A percentile compares a stretch with the other conserved stretches of the same genome.
Conservation (phyloP, 2,797 vertebrate species). For the Micrastur ruficollis region DNA sequence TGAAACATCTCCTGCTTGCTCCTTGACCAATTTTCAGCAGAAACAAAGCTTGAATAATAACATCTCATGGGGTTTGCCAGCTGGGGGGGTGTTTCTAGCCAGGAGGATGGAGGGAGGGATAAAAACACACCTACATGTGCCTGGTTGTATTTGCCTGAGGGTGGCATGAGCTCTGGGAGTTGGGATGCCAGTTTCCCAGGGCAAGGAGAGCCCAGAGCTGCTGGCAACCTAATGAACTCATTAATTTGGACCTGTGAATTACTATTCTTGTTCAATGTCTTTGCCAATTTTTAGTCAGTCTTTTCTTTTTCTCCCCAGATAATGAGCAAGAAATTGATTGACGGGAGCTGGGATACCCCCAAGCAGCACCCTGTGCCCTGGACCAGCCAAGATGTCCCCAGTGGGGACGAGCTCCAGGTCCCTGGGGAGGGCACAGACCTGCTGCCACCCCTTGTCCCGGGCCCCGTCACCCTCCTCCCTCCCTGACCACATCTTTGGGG, state of each 20-base stretch:
- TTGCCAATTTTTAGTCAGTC: background rate
- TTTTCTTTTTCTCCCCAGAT: background rate
- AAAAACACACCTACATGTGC: background rate
- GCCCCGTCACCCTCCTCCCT: background rate
- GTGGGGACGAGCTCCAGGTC: background rate
- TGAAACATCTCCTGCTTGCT: background rate
- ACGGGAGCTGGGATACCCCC: background rate
- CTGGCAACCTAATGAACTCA: background rate
- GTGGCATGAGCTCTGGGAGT: background rate
- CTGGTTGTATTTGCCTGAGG: background rate
- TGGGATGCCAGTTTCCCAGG: background rate
- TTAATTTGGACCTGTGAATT: background rate
- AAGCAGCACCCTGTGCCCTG: background rate
- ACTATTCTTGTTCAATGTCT: background rate
- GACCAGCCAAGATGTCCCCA: background rate
- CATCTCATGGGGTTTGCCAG: background rate
- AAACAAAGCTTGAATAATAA: background rate
- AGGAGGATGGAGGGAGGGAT: background rate
- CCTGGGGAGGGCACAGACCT: background rate
- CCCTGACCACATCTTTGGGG: background rate
- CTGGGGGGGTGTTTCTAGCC: background rate
- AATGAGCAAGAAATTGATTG: conserved; percentile 50
- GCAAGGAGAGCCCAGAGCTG: background rate
- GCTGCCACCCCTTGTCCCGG: background rate
- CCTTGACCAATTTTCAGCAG: background rate